Conservation (phyloP, 2,797 vertebrate genomes). For the Platyrinchus mystaceus region DNA sequence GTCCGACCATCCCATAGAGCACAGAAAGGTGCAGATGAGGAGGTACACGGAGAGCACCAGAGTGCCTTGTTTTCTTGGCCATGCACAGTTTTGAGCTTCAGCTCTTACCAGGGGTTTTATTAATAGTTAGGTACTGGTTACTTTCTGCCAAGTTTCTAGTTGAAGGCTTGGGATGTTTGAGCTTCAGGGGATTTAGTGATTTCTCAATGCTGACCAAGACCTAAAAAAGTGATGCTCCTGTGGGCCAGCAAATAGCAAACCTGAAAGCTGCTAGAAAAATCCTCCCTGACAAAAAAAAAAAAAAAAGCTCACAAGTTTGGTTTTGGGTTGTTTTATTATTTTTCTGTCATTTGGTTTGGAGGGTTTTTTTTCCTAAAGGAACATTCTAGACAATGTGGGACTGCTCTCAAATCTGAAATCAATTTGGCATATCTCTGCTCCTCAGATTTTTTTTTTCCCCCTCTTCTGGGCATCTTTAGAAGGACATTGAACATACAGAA, state of each 20-base stretch:
- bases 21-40: not conserved
- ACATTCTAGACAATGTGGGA: not conserved
- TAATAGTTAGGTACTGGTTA: not conserved
- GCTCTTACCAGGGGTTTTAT: not conserved
- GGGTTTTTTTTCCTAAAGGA: not conserved
- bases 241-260: not conserved
- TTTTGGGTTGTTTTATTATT: not conserved
- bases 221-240: not conserved
- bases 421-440: not conserved
- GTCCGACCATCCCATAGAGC: fast-evolving
- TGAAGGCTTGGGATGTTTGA: not conserved
- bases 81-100: not conserved
- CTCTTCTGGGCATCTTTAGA: not conserved
- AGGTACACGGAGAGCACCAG: not conserved
- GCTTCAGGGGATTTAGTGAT: not conserved
- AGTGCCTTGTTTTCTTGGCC: not conserved
- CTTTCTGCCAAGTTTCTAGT: not conserved
- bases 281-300: not conserved
- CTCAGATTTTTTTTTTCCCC: not conserved
- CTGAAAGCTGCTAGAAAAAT: not conserved
- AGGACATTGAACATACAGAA: not conserved
- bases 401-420: not conserved
- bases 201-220: not conserved
- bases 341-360: not conserved
- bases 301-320: not conserved